Base-by-base conservation (phyloP, 1,140 invertebrate genomes). In the Gryon sp. region DNA sequence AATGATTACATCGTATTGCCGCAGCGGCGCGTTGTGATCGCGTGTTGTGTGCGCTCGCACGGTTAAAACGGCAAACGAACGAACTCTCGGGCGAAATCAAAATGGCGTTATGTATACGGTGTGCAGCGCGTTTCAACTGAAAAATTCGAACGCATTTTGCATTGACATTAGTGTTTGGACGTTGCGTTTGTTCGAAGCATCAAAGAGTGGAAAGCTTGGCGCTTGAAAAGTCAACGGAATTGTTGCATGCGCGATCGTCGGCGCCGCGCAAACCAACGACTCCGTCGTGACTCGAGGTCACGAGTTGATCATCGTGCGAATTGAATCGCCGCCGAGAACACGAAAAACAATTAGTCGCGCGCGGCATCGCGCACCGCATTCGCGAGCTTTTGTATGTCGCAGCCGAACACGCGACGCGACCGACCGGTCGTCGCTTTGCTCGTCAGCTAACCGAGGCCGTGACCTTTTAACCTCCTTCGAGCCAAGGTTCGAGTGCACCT, bases 81-180 rank as follows among this genome's bases (percentile, higher is more conserved):
- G 6, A 53, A 34, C n/a, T 4, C n/a, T 48, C 22, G 30, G 15
- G 30, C 19, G 73, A 79, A 83, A 83, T 70, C 48, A 84, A 84
- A 83, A 85, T 85, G 82, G 83, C 81, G 82, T 78, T 78, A 78
- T 75, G 79, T 83, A 73, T 40, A 83, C 77, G 79, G 81, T 81
- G 65, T 62, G 8, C 15, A 75, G 53, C 62, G 62, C 62, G 45
- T 60, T 46, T 68, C 26, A 40, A 52, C 38, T 62, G 60, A 75
- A n/a, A n/a, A 20, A 52, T 62, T 46, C 30, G 46, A 53, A 46
- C 3, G 15, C 62, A 53, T 38, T 74, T 52, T 28, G 53, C 74
- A 80, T 82, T 83, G 77, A 82, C 78, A 59, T 50, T 53, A 73
- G 72, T 55, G 53, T 62, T 48, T 53, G 38, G 63, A 66, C 72